Conservation (phyloP, 1,140 invertebrate species). For the Diorhabda sublineata region DNA sequence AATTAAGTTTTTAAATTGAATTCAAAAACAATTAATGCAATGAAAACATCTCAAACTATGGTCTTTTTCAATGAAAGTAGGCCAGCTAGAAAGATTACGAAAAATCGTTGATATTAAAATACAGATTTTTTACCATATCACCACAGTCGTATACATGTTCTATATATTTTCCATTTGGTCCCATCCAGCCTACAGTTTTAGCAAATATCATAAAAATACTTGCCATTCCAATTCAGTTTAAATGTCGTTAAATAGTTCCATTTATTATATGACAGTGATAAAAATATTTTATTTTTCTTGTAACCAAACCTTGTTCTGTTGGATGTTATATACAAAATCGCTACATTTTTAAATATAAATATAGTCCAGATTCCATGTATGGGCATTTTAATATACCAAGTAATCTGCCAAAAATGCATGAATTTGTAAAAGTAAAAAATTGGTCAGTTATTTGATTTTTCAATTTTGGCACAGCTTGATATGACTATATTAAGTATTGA, state of each 20-base stretch:
- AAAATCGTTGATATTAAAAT: conserved; percentile 25
- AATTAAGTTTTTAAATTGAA: conserved; percentile 14
- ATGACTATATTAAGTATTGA: too few relatives aligned
- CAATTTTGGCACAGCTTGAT: too few relatives aligned
- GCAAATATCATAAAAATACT: background rate
- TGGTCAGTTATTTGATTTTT: too few relatives aligned
- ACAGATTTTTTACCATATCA: conserved; percentile 13
- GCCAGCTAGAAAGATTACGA: conserved; percentile 23
- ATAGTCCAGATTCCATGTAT: too few relatives aligned
- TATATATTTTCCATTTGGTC: conserved; percentile 28
- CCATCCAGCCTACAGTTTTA: conserved; percentile 22
- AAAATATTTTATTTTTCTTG: background rate
- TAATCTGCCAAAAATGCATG: too few relatives aligned
- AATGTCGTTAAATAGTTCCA: too few relatives aligned
- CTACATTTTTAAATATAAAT: conserved; percentile 11
- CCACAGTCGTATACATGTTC: conserved; percentile 25
- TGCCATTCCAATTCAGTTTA: too few relatives aligned
- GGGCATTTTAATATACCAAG: too few relatives aligned
- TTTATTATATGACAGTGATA: too few relatives aligned
- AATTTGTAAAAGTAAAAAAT: too few relatives aligned
- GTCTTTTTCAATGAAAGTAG: conserved; percentile 22
- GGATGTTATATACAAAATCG: conserved; percentile 18
- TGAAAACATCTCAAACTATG: background rate
- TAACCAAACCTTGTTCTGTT: conserved; percentile 33
- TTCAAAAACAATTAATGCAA: conserved; percentile 6